Conservation (phyloP, 2,888 invertebrate genomes). For the Euplagia quadripunctaria region DNA sequence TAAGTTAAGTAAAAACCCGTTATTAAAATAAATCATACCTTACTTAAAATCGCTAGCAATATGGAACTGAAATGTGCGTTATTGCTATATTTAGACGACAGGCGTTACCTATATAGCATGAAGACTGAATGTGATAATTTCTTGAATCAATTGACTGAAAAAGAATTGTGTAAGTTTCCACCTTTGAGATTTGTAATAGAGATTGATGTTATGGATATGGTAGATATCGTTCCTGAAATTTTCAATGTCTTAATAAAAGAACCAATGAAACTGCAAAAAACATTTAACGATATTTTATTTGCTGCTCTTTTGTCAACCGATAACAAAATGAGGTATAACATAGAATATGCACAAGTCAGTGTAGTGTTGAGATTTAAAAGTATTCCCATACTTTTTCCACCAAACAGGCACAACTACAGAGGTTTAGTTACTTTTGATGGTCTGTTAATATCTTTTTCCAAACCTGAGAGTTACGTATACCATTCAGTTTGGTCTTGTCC, state of each 20-base stretch:
- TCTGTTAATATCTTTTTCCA: constrained; percentile 67
- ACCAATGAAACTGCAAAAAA: constrained; percentile 68
- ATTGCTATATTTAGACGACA: constrained; percentile 76
- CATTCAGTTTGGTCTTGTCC: constrained; percentile 83
- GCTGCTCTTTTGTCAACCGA: constrained; percentile 67
- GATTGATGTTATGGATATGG: constrained; percentile 75
- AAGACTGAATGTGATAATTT: constrained; percentile 65
- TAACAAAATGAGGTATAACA: constrained; percentile 48
- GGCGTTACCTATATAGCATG: constrained; percentile 67
- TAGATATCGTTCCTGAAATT: constrained; percentile 65
- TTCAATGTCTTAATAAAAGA: constrained; percentile 70
- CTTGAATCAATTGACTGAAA: constrained; percentile 62
- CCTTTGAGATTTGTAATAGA: constrained; percentile 70
- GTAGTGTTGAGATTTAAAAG: constrained; percentile 68
- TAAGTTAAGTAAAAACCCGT: too few relatives aligned
- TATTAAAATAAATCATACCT: neutral
- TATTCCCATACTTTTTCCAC: constrained; percentile 57
- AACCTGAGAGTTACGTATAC: constrained; percentile 70
- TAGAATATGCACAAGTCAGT: constrained; percentile 68
- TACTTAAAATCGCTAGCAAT: neutral
- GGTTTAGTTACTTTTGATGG: constrained; percentile 70
- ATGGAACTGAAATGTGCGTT: constrained; percentile 70
- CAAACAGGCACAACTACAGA: constrained; percentile 57
- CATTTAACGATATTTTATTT: constrained; percentile 72
- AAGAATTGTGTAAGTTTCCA: constrained; percentile 68